Conservation (phyloP, 2,888 invertebrate genomes). For the Bembecia ichneumoniformis region DNA sequence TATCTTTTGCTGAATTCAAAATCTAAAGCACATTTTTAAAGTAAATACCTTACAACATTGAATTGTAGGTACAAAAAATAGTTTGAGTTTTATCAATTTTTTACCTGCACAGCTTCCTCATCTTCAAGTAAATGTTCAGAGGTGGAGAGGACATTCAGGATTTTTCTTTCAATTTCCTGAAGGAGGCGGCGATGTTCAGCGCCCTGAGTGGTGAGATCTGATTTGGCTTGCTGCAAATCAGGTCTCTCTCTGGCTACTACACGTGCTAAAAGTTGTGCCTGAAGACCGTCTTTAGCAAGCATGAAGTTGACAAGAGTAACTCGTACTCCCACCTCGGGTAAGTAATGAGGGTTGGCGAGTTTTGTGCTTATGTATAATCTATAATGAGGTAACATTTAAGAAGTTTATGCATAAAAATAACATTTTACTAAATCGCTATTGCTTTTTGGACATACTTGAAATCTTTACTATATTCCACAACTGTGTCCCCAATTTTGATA, state of each 20-base stretch:
- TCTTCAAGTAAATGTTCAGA: slow-evolving; percentile 81
- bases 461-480: slow-evolving; percentile 88
- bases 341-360: slow-evolving; percentile 91
- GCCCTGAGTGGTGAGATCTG: slow-evolving; percentile 87
- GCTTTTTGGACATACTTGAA: slow-evolving; percentile 75
- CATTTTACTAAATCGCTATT: not conserved
- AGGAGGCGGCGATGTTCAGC: slow-evolving; percentile 86
- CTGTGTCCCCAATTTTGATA: slow-evolving; percentile 91
- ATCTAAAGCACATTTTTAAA: slow-evolving; percentile 55
- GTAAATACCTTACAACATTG: too few species aligned
- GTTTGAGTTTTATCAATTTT: not conserved
- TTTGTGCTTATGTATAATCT: slow-evolving; percentile 95
- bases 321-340: slow-evolving; percentile 94
- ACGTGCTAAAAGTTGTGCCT: slow-evolving; percentile 90
- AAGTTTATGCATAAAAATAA: too few species aligned
- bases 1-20: slow-evolving; percentile 89
- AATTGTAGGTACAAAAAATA: not conserved
- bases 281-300: slow-evolving; percentile 89
- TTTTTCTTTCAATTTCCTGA: slow-evolving; percentile 93
- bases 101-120: slow-evolving; percentile 86
- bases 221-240: slow-evolving; percentile 92
- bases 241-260: slow-evolving; percentile 94
- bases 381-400: too few species aligned
- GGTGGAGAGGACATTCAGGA: slow-evolving; percentile 75
- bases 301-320: slow-evolving; percentile 93